phyloP scores from a whole-genome alignment of 1,140 invertebrate genomes.

The Bradynema listronoti region DNA sequence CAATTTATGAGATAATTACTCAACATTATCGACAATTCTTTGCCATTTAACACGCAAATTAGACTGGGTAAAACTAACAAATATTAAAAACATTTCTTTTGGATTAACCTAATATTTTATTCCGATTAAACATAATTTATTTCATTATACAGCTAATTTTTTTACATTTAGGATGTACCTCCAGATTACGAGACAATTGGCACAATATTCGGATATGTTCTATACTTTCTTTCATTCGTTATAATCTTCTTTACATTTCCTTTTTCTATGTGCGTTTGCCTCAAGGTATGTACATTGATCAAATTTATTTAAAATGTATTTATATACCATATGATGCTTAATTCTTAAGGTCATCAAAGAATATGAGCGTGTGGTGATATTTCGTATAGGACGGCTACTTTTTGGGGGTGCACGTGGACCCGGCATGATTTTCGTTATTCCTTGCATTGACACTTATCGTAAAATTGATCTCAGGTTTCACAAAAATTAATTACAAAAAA shows the following conservation, averaged over 20 bases:
- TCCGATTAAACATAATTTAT: too few relatives aligned
- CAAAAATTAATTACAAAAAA: neutral
- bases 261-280: constrained; percentile 83
- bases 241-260: constrained; percentile 84
- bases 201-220: constrained; percentile 67
- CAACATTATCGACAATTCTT: too few relatives aligned
- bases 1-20: too few relatives aligned
- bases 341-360: constrained; percentile 47
- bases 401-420: constrained; percentile 56
- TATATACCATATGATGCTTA: neutral
- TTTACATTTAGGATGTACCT: constrained; percentile 57
- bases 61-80: too few relatives aligned
- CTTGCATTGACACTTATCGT: constrained; percentile 76
- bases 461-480: neutral
- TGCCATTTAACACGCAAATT: too few relatives aligned
- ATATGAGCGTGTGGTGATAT: constrained; percentile 57
- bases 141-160: too few relatives aligned
- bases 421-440: constrained; percentile 76
- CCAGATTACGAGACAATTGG: constrained; percentile 57
- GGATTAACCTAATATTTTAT: too few relatives aligned
- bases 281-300: constrained; percentile 69
- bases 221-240: constrained; percentile 63
- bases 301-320: constrained; percentile 6
- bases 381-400: constrained; percentile 54
- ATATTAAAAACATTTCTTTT: too few relatives aligned